These are phyloP conservation scores for Antheraea mylitta DNA, from an alignment of 1,140 invertebrate genomes.

Conservation along the genomic window DNA sequence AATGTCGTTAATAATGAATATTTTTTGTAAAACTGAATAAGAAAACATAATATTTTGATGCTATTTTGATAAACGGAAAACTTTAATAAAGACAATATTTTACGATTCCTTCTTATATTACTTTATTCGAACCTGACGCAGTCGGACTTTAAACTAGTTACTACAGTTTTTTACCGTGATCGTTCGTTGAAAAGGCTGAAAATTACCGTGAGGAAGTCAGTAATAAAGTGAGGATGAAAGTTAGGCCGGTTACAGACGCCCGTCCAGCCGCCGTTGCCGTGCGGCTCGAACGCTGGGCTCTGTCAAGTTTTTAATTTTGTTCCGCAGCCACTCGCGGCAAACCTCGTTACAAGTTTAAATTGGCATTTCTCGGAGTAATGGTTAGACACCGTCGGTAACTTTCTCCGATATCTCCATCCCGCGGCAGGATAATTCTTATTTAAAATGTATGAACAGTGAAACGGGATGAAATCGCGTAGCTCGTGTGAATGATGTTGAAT, in stretches of 20 bases:
- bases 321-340: constrained; percentile 68
- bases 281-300: constrained; percentile 47
- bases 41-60: neutral
- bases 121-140: neutral
- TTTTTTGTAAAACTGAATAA: no score
- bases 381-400: constrained; percentile 65
- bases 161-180: constrained; percentile 40
- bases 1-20: no score
- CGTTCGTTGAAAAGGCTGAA: constrained; percentile 45
- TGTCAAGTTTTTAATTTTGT: constrained; percentile 73
- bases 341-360: constrained; percentile 78
- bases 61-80: no score
- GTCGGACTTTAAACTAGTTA: neutral
- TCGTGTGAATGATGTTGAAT: neutral
- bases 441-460: constrained; percentile 63
- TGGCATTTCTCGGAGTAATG: constrained; percentile 76
- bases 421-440: constrained; percentile 65
- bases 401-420: constrained; percentile 54
- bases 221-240: constrained; percentile 64
- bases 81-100: neutral
- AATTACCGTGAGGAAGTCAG: constrained; percentile 49
- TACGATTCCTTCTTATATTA: neutral
- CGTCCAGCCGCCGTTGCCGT: constrained; percentile 40
- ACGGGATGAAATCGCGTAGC: neutral
- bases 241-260: constrained; percentile 61